These are phyloP conservation scores for Sinella curviseta DNA, from an alignment of 1,140 invertebrate species.

Conservation along the genomic window DNA sequence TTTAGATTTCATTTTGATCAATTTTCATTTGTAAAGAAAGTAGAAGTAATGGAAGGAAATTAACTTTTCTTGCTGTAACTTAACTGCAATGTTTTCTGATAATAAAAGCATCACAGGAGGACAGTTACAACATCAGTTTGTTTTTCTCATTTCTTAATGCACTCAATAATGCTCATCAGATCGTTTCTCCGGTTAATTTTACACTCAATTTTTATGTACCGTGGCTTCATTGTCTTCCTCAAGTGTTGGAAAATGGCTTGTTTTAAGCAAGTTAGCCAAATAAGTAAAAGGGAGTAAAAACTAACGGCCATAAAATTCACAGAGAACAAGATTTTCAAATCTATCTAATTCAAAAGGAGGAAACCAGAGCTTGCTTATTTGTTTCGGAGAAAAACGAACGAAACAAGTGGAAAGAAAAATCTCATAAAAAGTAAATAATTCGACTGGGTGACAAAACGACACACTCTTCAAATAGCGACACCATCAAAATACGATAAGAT, in stretches of 20 bases:
- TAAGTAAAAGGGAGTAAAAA: neutral
- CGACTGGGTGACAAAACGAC: constrained; percentile 12
- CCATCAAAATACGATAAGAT: constrained; percentile 7
- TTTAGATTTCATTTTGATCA: no score
- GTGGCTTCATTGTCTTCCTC: neutral
- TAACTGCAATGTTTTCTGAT: neutral
- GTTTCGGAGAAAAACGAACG: neutral
- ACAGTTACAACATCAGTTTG: neutral
- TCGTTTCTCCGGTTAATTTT: no score
- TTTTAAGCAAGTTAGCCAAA: neutral
- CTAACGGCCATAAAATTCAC: constrained; percentile 11
- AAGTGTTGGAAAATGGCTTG: neutral
- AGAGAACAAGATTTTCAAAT: constrained; percentile 2
- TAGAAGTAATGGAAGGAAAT: no score
- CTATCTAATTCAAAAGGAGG: neutral
- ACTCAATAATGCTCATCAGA: no score
- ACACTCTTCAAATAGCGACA: neutral
- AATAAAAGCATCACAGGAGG: neutral
- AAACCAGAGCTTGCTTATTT: neutral
- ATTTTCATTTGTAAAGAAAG: no score
- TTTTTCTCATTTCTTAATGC: neutral
- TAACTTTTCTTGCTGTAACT: no score
- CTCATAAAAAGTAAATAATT: constrained; percentile 26
- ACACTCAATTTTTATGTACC: no score
- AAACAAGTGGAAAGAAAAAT: neutral